Percentiles rank a stretch among this genome's conserved stretches.
Conservation (phyloP, 2,888 invertebrate species). For the Sclerodermus sp. region DNA sequence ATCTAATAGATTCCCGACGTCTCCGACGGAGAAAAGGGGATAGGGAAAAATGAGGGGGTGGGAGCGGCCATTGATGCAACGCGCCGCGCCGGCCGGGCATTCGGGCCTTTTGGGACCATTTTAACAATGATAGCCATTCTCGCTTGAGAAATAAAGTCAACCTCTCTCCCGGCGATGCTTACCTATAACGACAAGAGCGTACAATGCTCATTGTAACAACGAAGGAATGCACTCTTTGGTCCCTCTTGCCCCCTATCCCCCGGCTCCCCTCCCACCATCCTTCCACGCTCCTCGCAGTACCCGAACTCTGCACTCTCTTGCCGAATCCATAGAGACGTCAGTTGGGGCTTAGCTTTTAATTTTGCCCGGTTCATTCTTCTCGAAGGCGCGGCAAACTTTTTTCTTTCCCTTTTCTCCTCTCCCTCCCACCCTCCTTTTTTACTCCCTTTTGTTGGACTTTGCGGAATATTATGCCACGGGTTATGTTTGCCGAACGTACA, state of each 20-base stretch:
- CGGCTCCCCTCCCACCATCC: background rate
- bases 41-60: constrained; percentile 1
- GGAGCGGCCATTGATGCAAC: constrained; percentile 29
- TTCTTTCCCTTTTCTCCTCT: no score
- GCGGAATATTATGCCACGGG: no score
- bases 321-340: no score
- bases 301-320: background rate
- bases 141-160: constrained; percentile 27
- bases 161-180: constrained; percentile 14
- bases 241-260: background rate
- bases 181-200: constrained; percentile 17
- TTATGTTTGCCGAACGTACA: no score
- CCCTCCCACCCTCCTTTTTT: no score
- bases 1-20: constrained; percentile 38
- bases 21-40: constrained; percentile 3
- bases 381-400: no score
- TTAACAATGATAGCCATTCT: constrained; percentile 33
- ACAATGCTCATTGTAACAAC: constrained; percentile 30
- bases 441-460: no score
- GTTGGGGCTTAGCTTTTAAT: no score
- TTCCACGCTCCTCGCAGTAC: background rate
- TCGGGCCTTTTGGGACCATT: constrained; percentile 18
- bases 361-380: no score
- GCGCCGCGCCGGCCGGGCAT: constrained; percentile 17
- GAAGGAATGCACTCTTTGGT: constrained; percentile 20